Conservation (phyloP, 1,140 invertebrate genomes). For the Aphidius gifuensis region DNA sequence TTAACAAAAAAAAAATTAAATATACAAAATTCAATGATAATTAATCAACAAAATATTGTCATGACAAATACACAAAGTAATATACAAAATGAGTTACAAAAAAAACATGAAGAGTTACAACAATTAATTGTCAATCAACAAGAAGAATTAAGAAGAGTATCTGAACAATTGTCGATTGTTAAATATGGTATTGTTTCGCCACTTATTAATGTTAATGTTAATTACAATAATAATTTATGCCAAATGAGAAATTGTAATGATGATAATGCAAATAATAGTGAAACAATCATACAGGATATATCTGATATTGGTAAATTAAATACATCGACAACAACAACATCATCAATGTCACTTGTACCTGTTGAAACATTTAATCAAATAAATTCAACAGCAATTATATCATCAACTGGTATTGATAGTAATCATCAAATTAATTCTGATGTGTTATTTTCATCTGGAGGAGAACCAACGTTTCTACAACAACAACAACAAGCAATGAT, state of each 20-base stretch:
- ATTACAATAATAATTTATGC: conserved; percentile 45
- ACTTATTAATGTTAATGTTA: conserved; percentile 59
- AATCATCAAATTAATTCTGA: not conserved
- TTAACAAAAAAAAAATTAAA: conserved; percentile 33
- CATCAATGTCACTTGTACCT: conserved; percentile 45
- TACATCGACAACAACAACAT: conserved; percentile 38
- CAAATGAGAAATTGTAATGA: conserved; percentile 36
- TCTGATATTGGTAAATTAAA: conserved; percentile 38
- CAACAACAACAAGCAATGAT: conserved; percentile 27
- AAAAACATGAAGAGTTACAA: conserved; percentile 81
- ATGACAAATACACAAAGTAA: conserved; percentile 65
- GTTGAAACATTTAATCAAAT: conserved; percentile 44
- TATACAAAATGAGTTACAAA: conserved; percentile 70
- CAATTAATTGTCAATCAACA: conserved; percentile 82
- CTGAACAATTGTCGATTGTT: conserved; percentile 80
- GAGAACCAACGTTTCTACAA: conserved; percentile 23
- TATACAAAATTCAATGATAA: conserved; percentile 13
- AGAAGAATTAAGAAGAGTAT: conserved; percentile 77
- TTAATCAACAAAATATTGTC: conserved; percentile 56
- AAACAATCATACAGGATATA: conserved; percentile 32
- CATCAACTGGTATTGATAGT: conserved; percentile 25
- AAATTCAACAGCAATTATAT: conserved; percentile 32
- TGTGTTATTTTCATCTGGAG: conserved; percentile 12
- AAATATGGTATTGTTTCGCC: conserved; percentile 73
- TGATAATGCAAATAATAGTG: conserved; percentile 34